Conservation (phyloP, 1,140 invertebrate genomes). For the Diprion similis region DNA sequence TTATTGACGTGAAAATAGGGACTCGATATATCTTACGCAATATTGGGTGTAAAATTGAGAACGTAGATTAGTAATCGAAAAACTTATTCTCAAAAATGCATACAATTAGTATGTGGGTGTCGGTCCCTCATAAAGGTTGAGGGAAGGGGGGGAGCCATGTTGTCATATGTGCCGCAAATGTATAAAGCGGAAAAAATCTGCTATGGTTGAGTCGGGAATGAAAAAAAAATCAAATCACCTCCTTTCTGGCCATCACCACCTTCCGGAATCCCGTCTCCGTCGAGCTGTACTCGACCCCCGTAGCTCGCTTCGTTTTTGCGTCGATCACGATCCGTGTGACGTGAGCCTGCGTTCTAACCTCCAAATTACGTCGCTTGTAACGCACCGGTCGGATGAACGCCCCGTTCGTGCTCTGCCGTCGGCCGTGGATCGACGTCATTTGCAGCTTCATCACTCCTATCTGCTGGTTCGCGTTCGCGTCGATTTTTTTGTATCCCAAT, state of each 20-base stretch:
- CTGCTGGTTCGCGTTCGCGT: slow-evolving; percentile 63
- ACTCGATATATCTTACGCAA: too few relatives aligned
- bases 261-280: slow-evolving; percentile 56
- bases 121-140: too few relatives aligned
- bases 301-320: slow-evolving; percentile 68
- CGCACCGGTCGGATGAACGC: slow-evolving; percentile 78
- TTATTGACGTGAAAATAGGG: too few relatives aligned
- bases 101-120: too few relatives aligned
- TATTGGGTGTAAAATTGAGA: too few relatives aligned
- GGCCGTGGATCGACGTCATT: slow-evolving; percentile 67
- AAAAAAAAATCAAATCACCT: slow-evolving; percentile 58
- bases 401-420: slow-evolving; percentile 73
- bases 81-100: too few relatives aligned
- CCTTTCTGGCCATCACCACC: slow-evolving; percentile 65
- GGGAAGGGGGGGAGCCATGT: too few relatives aligned
- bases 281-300: slow-evolving; percentile 70
- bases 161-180: too few relatives aligned
- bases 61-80: too few relatives aligned
- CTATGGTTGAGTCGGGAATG: not conserved
- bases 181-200: too few relatives aligned
- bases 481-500: slow-evolving; percentile 62
- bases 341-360: slow-evolving; percentile 72
- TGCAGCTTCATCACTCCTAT: slow-evolving; percentile 68
- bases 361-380: slow-evolving; percentile 73
- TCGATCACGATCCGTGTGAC: slow-evolving; percentile 79